Evolutionary conservation across 1,140 invertebrate species (phyloP), one percentile per base, ranked within the genome.

Genomic region (Harpegnathos saltator): DNA sequence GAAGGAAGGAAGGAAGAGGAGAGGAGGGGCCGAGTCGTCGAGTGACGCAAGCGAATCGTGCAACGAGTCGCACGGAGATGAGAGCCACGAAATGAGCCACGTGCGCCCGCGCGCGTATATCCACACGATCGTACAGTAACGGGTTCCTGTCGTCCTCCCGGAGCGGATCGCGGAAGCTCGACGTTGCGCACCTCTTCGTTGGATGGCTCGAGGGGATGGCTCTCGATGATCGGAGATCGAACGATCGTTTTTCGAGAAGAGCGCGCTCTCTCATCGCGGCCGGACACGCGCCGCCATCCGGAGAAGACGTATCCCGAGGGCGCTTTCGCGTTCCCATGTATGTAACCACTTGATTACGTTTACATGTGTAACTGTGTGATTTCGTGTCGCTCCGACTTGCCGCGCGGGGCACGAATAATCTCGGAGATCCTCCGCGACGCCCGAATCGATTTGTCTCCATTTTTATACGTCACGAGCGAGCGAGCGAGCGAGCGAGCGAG

Each of bases 401-500:
- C 12, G 22, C n/a, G 54, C 54, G 44, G n/a, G 71, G 50, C 29
- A 44, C 22, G 7, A 22, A 69, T 44, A 44, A 58, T 3, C 33
- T 78, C 63, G 75, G 75, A 29, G 50, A 78, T 19, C 17, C 33
- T 69, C n/a, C 33, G 29, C 52, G 56, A 58, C 29, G 56, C 9
- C 7, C 75, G 38, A 26, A 71, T 1, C 33, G 52, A 80, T 69
- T 80, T 58, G 59, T 48, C 65, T 44, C 65, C 52, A 69, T 58
- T 80, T 80, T 80, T 80, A 59, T 80, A 80, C 62, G 48, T 66
- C 74, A 66, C 75, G 52, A 71, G n/a, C 33, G n/a, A 71, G 9
- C 54, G 52, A 71, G 58, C 29, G 38, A 44, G 38, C 33, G 52
- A 71, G 58, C 29, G 38, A 44, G 38, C 33, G n/a, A 58, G 9